Evolutionary conservation across 2,113 vertebrate species (phyloP).

Genomic region (Vidua macroura): DNA sequence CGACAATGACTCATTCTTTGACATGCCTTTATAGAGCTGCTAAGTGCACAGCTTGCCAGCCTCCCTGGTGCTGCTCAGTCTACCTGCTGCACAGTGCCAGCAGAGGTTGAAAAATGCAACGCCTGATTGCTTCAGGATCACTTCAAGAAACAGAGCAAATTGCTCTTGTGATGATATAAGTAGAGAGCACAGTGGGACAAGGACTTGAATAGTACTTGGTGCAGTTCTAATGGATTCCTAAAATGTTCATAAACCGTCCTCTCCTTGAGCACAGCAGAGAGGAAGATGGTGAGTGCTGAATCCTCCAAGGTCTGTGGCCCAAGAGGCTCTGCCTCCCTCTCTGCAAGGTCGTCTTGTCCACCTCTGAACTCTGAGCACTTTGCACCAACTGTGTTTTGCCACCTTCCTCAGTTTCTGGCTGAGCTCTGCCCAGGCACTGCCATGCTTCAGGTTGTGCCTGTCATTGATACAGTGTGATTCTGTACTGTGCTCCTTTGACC

Average conservation of each 20-base stretch:
- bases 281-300: rapidly evolving
- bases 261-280: neutral
- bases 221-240: neutral
- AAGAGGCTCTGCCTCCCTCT: neutral
- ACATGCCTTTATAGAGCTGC: constrained; percentile 48
- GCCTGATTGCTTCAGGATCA: neutral
- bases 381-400: neutral
- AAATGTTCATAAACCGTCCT: neutral
- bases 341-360: neutral
- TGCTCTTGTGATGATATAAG: neutral
- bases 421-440: neutral
- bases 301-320: neutral
- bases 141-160: neutral
- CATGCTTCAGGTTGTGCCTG: neutral
- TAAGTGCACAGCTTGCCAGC: neutral
- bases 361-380: neutral
- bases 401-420: rapidly evolving
- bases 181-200: neutral
- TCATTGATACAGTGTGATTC: neutral
- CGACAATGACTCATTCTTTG: constrained; percentile 69
- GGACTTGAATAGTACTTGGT: neutral
- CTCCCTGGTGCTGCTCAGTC: neutral
- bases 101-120: neutral
- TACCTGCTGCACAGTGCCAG: neutral
- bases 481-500: neutral